phyloP scores from a whole-genome alignment of 2,888 invertebrate species.

The Galerucella pusilla region DNA sequence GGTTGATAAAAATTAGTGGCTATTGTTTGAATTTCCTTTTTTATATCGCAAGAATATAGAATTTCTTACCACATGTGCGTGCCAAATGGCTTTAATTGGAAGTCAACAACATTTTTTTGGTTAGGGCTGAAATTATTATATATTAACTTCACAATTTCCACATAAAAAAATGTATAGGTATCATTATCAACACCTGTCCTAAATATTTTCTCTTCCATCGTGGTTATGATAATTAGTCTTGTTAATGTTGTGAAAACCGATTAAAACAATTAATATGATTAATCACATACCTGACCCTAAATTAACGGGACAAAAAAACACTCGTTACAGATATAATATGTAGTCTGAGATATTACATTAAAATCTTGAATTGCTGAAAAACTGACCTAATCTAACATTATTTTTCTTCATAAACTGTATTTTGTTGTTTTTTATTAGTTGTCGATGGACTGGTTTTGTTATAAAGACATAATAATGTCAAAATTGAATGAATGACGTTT shows the following conservation, averaged over 20 bases:
- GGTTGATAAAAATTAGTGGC: no score
- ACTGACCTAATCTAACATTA: no score
- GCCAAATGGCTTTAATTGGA: constrained; percentile 23
- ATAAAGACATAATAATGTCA: no score
- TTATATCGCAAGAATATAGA: neutral
- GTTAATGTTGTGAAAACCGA: neutral
- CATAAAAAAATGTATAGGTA: no score
- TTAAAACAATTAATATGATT: constrained; percentile 8
- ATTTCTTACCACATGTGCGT: constrained; percentile 24
- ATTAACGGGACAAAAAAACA: neutral
- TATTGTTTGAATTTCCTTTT: no score
- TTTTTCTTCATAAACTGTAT: no score
- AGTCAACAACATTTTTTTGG: constrained; percentile 9
- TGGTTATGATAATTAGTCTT: neutral
- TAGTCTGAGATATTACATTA: no score
- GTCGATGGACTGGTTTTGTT: no score
- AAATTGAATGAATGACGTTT: no score
- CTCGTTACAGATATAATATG: neutral
- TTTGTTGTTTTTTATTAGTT: no score
- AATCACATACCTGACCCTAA: neutral
- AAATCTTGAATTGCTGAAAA: no score
- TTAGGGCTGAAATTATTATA: constrained; percentile 18
- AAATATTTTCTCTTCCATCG: neutral
- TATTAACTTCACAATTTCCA: neutral
- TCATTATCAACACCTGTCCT: constrained; percentile 13